Conservation (phyloP, 2,888 invertebrate species). For the Rhopalosiphum nymphaeae region DNA sequence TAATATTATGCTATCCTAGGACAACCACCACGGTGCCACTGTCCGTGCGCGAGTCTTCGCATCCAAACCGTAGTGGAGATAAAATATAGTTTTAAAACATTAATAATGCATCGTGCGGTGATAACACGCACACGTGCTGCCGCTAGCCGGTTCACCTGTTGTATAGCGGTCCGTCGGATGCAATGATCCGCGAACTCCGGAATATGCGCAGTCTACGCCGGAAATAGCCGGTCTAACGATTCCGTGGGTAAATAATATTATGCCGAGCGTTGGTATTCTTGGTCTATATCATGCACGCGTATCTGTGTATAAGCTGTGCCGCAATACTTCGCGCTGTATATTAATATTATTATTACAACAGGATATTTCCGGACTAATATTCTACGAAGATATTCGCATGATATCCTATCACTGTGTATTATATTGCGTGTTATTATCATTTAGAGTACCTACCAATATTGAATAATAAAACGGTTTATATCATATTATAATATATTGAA, state of each 20-base stretch:
- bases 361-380: neutral
- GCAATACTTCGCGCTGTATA: neutral
- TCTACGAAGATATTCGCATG: neutral
- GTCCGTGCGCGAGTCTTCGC: neutral
- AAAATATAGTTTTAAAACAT: too few species aligned
- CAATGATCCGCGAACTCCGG: neutral
- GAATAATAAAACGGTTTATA: neutral
- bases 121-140: constrained; percentile 42
- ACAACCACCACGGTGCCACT: neutral
- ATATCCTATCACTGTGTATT: neutral
- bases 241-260: neutral
- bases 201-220: neutral
- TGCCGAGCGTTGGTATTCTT: neutral
- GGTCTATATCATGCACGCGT: neutral
- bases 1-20: neutral
- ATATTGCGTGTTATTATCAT: neutral
- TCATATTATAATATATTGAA: neutral
- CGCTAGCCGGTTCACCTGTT: constrained; percentile 22
- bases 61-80: neutral
- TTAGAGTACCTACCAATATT: neutral
- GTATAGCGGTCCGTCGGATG: neutral
- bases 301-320: neutral
- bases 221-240: neutral
- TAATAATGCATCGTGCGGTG: neutral
- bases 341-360: neutral